Evolutionary conservation across 2,797 vertebrate genomes (phyloP).

Genomic region (Pristis pectinata): DNA sequence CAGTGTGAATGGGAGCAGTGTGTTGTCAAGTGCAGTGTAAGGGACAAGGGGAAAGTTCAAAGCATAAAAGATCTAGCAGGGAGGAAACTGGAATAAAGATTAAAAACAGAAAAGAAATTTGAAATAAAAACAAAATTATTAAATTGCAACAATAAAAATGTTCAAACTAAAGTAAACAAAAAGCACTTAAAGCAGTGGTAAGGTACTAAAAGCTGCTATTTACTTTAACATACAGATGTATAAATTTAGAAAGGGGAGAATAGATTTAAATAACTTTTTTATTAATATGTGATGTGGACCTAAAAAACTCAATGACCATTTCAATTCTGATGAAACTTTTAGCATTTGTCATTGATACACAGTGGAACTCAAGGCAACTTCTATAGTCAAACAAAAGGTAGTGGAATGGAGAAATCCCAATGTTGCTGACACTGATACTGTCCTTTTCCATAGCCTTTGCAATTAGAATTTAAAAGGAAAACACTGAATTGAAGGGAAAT

Average conservation of each 20-base stretch:
- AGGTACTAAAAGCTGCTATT: neutral
- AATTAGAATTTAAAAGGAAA: no score
- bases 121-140: neutral
- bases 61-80: neutral
- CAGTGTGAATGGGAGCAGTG: neutral
- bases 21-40: neutral
- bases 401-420: no score
- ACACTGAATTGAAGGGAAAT: no score
- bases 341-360: no score
- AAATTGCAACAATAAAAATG: neutral
- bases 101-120: neutral
- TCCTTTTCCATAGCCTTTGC: no score
- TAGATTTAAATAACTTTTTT: neutral
- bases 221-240: neutral
- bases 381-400: no score
- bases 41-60: neutral
- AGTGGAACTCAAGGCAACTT: no score
- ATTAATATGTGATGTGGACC: no score
- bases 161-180: neutral
- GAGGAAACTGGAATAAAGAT: neutral
- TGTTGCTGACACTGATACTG: no score
- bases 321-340: no score
- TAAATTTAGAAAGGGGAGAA: neutral
- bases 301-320: no score
- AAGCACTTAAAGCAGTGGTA: neutral